Conservation (phyloP, 1,140 invertebrate species). For the Ganaspis sp. region DNA sequence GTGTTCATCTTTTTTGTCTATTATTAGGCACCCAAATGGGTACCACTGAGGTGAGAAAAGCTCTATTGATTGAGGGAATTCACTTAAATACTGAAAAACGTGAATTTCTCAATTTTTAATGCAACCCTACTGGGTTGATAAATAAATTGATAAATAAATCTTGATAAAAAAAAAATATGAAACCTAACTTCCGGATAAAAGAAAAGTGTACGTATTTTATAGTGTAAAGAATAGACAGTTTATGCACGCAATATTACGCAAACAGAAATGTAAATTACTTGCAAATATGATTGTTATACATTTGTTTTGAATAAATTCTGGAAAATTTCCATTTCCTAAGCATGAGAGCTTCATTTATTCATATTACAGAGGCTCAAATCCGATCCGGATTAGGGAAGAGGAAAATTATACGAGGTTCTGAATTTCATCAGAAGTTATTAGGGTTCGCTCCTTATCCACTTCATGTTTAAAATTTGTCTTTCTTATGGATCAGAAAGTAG, state of each 20-base stretch:
- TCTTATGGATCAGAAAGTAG: neutral
- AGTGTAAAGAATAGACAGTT: neutral
- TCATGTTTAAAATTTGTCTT: conserved; percentile 2
- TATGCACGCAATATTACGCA: neutral
- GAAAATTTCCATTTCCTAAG: conserved; percentile 11
- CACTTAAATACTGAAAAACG: too few relatives aligned
- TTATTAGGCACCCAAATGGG: too few relatives aligned
- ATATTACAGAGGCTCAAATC: conserved; percentile 22
- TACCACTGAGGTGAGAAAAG: too few relatives aligned
- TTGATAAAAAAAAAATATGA: too few relatives aligned
- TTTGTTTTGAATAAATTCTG: conserved; percentile 3
- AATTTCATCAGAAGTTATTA: conserved; percentile 23
- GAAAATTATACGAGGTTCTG: conserved; percentile 17
- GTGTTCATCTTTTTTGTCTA: too few relatives aligned
- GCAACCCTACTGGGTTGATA: too few relatives aligned
- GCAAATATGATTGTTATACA: conserved; percentile 1
- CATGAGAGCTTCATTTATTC: conserved; percentile 20
- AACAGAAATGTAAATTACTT: conserved; percentile 13
- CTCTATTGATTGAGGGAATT: too few relatives aligned
- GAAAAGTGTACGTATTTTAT: neutral
- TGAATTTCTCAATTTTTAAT: too few relatives aligned
- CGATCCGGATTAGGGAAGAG: conserved; percentile 22
- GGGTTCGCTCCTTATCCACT: neutral
- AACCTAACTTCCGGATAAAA: too few relatives aligned
- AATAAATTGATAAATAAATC: too few relatives aligned